phyloP scores from a whole-genome alignment of 35 echinoderm and acorn worm species.

The Lytechinus pictus region DNA sequence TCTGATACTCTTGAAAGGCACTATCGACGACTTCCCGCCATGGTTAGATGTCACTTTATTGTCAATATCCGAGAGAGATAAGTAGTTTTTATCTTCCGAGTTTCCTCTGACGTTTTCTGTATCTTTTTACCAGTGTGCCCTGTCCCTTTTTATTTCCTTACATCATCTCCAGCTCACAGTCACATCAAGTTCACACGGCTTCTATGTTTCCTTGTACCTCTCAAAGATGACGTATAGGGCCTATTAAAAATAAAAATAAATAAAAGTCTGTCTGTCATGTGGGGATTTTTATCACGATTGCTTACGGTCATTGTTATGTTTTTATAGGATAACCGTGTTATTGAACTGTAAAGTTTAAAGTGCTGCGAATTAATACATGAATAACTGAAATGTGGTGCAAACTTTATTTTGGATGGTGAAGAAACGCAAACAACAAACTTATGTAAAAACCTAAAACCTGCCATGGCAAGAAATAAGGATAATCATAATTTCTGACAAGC shows the following conservation, averaged over 20 bases:
- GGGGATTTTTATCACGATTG: too few relatives aligned
- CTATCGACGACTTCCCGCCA: background rate
- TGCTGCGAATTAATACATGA: too few relatives aligned
- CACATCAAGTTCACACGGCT: background rate
- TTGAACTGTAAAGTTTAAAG: too few relatives aligned
- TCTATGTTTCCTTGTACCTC: background rate
- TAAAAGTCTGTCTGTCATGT: too few relatives aligned
- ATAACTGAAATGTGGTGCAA: too few relatives aligned
- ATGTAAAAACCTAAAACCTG: too few relatives aligned
- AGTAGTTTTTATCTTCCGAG: constrained; percentile 3
- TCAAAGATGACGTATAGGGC: background rate
- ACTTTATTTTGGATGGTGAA: too few relatives aligned
- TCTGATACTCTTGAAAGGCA: background rate
- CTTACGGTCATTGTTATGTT: too few relatives aligned
- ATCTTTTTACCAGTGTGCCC: background rate
- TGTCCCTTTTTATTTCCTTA: background rate
- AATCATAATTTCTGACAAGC: too few relatives aligned
- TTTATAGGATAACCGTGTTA: too few relatives aligned
- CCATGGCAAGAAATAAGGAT: too few relatives aligned
- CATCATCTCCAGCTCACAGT: background rate
- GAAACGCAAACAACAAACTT: too few relatives aligned
- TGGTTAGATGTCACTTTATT: constrained; percentile 5
- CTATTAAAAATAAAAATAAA: background rate
- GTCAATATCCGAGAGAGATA: constrained; percentile 18
- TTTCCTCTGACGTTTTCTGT: background rate